Evolutionary conservation across 2,888 invertebrate species (phyloP).

Genomic region (Papilio demoleus): DNA sequence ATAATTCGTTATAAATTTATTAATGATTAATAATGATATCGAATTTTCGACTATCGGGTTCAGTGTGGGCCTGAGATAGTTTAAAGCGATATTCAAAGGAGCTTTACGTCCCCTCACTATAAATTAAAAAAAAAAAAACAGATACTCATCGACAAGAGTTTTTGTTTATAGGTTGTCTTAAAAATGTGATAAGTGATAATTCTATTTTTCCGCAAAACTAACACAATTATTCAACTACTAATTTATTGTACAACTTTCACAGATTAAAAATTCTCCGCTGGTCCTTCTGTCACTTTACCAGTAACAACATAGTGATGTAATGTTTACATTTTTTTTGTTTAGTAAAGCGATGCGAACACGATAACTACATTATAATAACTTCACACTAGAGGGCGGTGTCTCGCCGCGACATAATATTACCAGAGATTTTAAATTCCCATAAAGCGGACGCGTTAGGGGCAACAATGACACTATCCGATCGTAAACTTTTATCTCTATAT

Average conservation of each 20-base stretch:
- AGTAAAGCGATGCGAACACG: slow-evolving; percentile 34
- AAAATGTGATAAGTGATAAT: background rate
- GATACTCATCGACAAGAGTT: background rate
- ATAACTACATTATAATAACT: slow-evolving; percentile 36
- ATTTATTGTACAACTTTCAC: background rate
- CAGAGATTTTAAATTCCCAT: slow-evolving; percentile 68
- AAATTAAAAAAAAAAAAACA: slow-evolving; percentile 37
- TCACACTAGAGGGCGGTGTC: slow-evolving; percentile 9
- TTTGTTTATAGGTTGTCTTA: background rate
- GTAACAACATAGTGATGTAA: slow-evolving; percentile 13
- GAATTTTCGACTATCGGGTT: slow-evolving; percentile 62
- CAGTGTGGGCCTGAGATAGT: slow-evolving; percentile 39
- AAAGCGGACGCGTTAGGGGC: slow-evolving; percentile 61
- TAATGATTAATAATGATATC: slow-evolving; percentile 78
- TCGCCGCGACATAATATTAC: slow-evolving; percentile 57
- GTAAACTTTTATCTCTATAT: slow-evolving; percentile 80
- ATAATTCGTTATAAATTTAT: slow-evolving; percentile 76
- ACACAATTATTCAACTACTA: background rate
- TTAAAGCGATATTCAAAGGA: slow-evolving; percentile 42
- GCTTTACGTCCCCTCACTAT: slow-evolving; percentile 43
- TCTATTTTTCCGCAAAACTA: background rate
- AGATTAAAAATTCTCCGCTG: background rate
- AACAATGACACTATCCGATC: slow-evolving; percentile 71
- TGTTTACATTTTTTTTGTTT: slow-evolving; percentile 22
- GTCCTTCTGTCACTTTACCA: background rate